phyloP scores from a whole-genome alignment of 2,888 invertebrate species.

The Protula sp. region DNA sequence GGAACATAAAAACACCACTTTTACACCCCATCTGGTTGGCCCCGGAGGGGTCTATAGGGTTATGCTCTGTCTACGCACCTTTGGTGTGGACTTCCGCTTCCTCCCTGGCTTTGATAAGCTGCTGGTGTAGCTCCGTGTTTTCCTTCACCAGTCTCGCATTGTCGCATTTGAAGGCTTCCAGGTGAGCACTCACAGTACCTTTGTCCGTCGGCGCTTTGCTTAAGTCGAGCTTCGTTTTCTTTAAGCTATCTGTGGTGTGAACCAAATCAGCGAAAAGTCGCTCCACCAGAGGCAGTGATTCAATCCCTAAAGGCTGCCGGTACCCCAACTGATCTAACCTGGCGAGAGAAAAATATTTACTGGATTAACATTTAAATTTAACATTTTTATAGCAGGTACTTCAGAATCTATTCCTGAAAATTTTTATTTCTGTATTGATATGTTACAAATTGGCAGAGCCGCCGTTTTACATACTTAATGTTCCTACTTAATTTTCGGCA shows the following conservation, averaged over 20 bases:
- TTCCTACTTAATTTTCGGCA: too few relatives aligned
- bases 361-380: too few relatives aligned
- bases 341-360: background rate
- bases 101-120: constrained; percentile 47
- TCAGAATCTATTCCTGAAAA: too few relatives aligned
- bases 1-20: too few relatives aligned
- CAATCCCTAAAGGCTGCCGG: constrained; percentile 66
- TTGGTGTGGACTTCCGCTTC: constrained; percentile 38
- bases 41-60: too few relatives aligned
- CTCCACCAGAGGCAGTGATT: constrained; percentile 75
- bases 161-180: constrained; percentile 52
- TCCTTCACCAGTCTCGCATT: constrained; percentile 54
- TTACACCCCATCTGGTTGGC: too few relatives aligned
- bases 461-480: too few relatives aligned
- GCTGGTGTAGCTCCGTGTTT: constrained; percentile 52
- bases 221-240: constrained; percentile 68
- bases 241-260: constrained; percentile 79
- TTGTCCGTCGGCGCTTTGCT: constrained; percentile 3
- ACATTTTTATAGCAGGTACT: too few relatives aligned
- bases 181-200: constrained; percentile 6
- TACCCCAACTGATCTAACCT: constrained; percentile 76
- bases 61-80: too few relatives aligned
- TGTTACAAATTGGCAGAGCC: too few relatives aligned
- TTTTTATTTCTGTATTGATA: too few relatives aligned
- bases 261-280: constrained; percentile 75